These are phyloP conservation scores for Apodemia duryi DNA, from an alignment of 2,888 invertebrate genomes.

Conservation along the genomic window DNA sequence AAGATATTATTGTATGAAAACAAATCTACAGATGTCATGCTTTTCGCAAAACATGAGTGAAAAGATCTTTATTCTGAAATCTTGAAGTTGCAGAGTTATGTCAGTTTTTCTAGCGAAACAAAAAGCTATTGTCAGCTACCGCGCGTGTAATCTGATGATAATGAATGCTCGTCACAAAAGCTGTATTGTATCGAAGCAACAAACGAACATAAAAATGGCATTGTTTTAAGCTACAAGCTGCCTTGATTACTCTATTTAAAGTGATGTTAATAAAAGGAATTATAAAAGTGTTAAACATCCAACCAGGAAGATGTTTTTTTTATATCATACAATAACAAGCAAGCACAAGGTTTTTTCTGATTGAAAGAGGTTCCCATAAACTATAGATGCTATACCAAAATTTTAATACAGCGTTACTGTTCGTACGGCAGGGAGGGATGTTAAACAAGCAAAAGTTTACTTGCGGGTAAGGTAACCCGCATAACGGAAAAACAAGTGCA, in stretches of 20 bases:
- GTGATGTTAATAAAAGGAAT: not conserved
- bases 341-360: no score
- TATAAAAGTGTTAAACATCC: not conserved
- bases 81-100: constrained; percentile 28
- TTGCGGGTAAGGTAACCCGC: no score
- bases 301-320: not conserved
- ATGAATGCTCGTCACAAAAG: constrained; percentile 57
- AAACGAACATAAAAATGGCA: constrained; percentile 17
- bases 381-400: no score
- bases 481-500: no score
- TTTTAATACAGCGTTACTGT: no score
- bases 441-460: no score
- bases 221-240: constrained; percentile 10
- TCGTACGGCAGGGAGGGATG: no score
- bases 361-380: no score
- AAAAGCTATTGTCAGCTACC: constrained; percentile 32
- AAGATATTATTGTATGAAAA: constrained; percentile 20
- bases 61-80: constrained; percentile 31
- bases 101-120: constrained; percentile 27
- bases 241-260: constrained; percentile 6
- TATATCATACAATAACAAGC: not conserved
- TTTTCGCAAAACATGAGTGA: constrained; percentile 27
- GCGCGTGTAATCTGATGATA: constrained; percentile 53
- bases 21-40: constrained; percentile 25
- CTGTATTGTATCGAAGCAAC: constrained; percentile 40